Conservation (phyloP, 2,113 vertebrate species). For the Muntiacus reevesi region DNA sequence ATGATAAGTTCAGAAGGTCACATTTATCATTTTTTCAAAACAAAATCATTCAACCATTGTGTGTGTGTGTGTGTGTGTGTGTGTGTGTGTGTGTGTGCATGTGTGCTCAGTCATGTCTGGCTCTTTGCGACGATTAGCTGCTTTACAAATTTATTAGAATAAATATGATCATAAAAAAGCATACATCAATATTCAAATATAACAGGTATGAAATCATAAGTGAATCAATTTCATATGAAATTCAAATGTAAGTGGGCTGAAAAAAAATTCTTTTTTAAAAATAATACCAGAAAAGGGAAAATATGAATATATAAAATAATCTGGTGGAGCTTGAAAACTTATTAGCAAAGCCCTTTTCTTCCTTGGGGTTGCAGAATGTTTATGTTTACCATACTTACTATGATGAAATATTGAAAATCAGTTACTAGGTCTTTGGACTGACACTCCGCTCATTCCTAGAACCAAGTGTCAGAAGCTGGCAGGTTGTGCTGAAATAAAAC, state of each 20-base stretch:
- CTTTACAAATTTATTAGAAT: not conserved
- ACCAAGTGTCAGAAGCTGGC: not conserved
- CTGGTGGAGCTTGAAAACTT: not conserved
- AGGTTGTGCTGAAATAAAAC: not conserved
- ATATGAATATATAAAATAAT: not conserved
- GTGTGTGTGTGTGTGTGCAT: not conserved
- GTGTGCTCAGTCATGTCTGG: not conserved
- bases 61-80: not conserved
- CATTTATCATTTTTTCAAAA: slow-evolving; percentile 8
- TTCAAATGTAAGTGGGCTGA: not conserved
- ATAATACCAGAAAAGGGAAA: not conserved
- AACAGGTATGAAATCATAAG: not conserved
- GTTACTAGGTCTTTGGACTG: not conserved
- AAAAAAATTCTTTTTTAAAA: not conserved
- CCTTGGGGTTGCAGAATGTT: not conserved
- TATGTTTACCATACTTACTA: not conserved
- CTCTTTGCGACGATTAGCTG: not conserved
- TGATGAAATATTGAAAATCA: not conserved
- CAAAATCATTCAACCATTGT: not conserved
- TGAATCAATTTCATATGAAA: not conserved
- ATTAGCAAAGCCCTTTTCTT: not conserved
- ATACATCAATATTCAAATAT: not conserved
- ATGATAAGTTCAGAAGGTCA: not conserved
- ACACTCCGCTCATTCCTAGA: not conserved
- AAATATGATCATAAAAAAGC: not conserved